Percentiles rank a stretch among this genome's conserved stretches.
phyloP scores from a whole-genome alignment of 2,888 invertebrate genomes.

The Automeris io region DNA sequence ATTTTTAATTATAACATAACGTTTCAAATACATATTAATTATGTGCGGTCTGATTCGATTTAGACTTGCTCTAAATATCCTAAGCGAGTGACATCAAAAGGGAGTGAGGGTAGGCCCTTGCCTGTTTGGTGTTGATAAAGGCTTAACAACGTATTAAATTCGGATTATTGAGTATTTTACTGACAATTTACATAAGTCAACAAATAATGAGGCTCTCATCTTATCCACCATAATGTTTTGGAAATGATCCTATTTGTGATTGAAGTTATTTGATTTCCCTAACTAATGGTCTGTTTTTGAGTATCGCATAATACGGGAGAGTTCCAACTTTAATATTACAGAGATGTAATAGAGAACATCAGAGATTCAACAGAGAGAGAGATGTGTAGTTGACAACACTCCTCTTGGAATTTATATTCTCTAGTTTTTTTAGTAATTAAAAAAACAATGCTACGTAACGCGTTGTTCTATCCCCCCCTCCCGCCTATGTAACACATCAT shows the following conservation, averaged over 20 bases:
- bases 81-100: slow-evolving; percentile 13
- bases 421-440: too few relatives aligned
- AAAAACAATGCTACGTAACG: too few relatives aligned
- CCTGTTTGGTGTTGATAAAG: slow-evolving; percentile 57
- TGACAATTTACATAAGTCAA: slow-evolving; percentile 53
- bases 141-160: slow-evolving; percentile 52
- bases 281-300: slow-evolving; percentile 1
- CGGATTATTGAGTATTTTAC: slow-evolving; percentile 55
- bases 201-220: slow-evolving; percentile 41
- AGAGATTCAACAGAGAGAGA: too few relatives aligned
- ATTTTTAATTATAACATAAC: too few relatives aligned
- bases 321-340: too few relatives aligned
- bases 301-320: too few relatives aligned
- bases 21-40: too few relatives aligned
- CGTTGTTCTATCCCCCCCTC: too few relatives aligned
- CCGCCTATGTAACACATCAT: too few relatives aligned
- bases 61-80: slow-evolving; percentile 15
- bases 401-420: too few relatives aligned
- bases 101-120: slow-evolving; percentile 21
- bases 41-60: slow-evolving; percentile 10
- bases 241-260: slow-evolving; percentile 22
- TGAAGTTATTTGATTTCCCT: slow-evolving; percentile 3
- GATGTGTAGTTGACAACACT: too few relatives aligned
- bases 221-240: slow-evolving; percentile 32
- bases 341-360: too few relatives aligned